phyloP scores from a whole-genome alignment of 2,888 invertebrate species.

The Polyploca ridens region DNA sequence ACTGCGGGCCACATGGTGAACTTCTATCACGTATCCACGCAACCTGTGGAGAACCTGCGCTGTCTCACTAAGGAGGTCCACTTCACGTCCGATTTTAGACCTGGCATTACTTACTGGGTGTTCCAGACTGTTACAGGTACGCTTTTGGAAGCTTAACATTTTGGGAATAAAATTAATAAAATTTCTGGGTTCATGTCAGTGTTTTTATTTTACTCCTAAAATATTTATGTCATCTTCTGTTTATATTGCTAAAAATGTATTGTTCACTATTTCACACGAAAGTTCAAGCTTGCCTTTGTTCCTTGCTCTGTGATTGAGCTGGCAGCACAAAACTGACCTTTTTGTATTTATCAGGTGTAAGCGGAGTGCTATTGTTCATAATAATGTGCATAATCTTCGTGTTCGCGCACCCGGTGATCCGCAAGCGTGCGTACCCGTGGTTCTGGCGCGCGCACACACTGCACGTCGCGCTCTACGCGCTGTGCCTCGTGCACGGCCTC shows the following conservation, averaged over 20 bases:
- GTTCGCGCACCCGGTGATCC: slow-evolving; percentile 97
- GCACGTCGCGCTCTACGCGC: slow-evolving; percentile 92
- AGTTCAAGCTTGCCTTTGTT: too few relatives aligned
- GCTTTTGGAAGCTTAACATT: slow-evolving; percentile 7
- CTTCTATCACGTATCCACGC: slow-evolving; percentile 98
- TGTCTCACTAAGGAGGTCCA: slow-evolving; percentile 97
- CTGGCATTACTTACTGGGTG: slow-evolving; percentile 97
- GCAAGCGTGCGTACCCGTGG: slow-evolving; percentile 97
- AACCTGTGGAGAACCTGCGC: slow-evolving; percentile 95
- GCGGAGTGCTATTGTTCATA: slow-evolving; percentile 93
- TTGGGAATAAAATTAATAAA: too few relatives aligned
- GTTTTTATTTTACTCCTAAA: too few relatives aligned
- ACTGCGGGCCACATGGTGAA: slow-evolving; percentile 98
- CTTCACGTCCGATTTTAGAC: slow-evolving; percentile 96
- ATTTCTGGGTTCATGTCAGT: too few relatives aligned
- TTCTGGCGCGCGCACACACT: slow-evolving; percentile 98
- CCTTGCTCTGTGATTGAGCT: too few relatives aligned
- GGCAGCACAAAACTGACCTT: too few relatives aligned
- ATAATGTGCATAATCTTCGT: slow-evolving; percentile 98
- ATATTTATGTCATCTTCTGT: too few relatives aligned
- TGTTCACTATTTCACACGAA: too few relatives aligned
- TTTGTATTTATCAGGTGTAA: slow-evolving; percentile 86
- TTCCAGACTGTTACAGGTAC: slow-evolving; percentile 97
- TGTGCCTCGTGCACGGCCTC: slow-evolving; percentile 95
- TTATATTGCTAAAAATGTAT: too few relatives aligned